These are phyloP conservation scores for Caenorhabditis latens DNA, from an alignment of 1,140 invertebrate genomes.

Conservation along the genomic window DNA sequence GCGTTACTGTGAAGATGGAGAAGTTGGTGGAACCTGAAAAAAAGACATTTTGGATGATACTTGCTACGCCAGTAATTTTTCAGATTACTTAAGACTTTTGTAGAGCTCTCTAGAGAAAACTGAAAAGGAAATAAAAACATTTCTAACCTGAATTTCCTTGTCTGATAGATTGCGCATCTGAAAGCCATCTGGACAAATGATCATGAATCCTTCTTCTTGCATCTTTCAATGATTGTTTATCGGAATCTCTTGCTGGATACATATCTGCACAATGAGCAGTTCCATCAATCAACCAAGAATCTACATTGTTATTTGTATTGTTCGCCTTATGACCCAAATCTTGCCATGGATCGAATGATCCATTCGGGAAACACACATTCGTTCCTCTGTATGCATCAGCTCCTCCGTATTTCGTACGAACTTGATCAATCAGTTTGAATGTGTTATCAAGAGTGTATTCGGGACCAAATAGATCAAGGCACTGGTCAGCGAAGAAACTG, in stretches of 20 bases:
- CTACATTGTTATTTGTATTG: slow-evolving; percentile 23
- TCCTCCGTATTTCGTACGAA: slow-evolving; percentile 83
- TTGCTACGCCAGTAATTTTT: no score
- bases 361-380: slow-evolving; percentile 64
- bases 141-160: background rate
- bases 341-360: slow-evolving; percentile 65
- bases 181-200: slow-evolving; percentile 29
- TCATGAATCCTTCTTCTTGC: slow-evolving; percentile 14
- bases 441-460: slow-evolving; percentile 83
- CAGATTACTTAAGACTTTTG: no score
- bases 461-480: slow-evolving; percentile 85
- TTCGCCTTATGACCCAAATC: slow-evolving; percentile 43
- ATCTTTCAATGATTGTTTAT: slow-evolving; percentile 44
- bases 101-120: no score
- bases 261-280: slow-evolving; percentile 57
- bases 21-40: slow-evolving; percentile 18
- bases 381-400: slow-evolving; percentile 81
- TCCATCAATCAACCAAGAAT: slow-evolving; percentile 50
- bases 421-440: slow-evolving; percentile 80
- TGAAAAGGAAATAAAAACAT: no score
- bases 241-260: slow-evolving; percentile 41
- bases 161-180: slow-evolving; percentile 26
- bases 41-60: background rate
- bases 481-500: slow-evolving; percentile 85
- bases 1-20: background rate